These are phyloP conservation scores for Pseudoatta argentina DNA, from an alignment of 1,140 invertebrate genomes.

Conservation along the genomic window DNA sequence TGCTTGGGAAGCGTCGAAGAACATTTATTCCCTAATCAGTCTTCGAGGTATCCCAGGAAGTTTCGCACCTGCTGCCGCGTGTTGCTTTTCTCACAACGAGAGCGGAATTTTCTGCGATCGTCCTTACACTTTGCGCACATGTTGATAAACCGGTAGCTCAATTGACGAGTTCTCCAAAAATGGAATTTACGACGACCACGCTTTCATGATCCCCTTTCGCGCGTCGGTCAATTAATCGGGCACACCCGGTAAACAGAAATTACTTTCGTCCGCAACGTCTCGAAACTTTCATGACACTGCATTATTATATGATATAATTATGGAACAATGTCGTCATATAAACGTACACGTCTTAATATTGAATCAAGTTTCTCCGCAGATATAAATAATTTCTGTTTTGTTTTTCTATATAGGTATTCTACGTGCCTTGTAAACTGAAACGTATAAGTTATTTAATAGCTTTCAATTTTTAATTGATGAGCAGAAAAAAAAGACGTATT, in stretches of 20 bases:
- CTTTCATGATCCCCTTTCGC: conserved; percentile 45
- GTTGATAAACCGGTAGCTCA: conserved; percentile 56
- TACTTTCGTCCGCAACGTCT: conserved; percentile 29
- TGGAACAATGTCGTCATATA: conserved; percentile 25
- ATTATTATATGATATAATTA: conserved; percentile 26
- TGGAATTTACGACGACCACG: not conserved
- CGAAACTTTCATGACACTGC: conserved; percentile 47
- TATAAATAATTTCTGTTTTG: not conserved
- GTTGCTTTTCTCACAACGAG: conserved; percentile 35
- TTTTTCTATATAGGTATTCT: not conserved
- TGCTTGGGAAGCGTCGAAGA: conserved; percentile 31
- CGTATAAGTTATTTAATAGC: not conserved
- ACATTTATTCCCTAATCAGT: conserved; percentile 60
- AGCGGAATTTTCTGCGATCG: conserved; percentile 34
- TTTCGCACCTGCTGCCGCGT: conserved; percentile 53
- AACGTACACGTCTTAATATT: conserved; percentile 10
- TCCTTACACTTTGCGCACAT: conserved; percentile 14
- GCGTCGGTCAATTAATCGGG: conserved; percentile 34
- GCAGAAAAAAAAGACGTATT: not conserved
- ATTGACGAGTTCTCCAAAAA: conserved; percentile 54
- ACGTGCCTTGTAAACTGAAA: not conserved
- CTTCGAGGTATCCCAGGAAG: conserved; percentile 37
- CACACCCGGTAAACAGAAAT: conserved; percentile 15
- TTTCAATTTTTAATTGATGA: conserved; percentile 15
- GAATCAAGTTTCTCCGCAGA: not conserved